Conservation (phyloP, 2,888 invertebrate species). For the Rhimphoctona megacephalus region DNA sequence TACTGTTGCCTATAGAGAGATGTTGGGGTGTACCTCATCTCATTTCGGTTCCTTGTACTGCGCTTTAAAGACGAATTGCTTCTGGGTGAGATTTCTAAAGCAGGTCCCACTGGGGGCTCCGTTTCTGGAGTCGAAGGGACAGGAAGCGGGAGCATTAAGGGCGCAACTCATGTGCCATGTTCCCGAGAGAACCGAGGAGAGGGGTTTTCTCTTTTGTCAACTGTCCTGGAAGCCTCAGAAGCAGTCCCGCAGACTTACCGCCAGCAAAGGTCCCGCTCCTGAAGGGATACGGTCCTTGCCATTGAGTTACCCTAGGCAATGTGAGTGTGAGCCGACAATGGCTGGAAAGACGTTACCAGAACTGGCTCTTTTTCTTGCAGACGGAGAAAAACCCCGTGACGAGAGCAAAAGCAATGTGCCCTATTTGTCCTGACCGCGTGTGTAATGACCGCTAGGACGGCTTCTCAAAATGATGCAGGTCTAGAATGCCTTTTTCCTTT, state of each 20-base stretch:
- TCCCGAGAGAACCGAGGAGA: background rate
- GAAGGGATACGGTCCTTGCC: slow-evolving; percentile 49
- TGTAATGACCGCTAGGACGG: background rate
- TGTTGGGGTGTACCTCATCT: slow-evolving; percentile 30
- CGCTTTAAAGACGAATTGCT: slow-evolving; percentile 81
- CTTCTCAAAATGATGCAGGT: background rate
- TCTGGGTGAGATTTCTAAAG: slow-evolving; percentile 80
- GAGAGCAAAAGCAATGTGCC: slow-evolving; percentile 32
- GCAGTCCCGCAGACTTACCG: background rate
- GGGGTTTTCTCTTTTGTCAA: slow-evolving; percentile 63
- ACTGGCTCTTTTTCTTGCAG: slow-evolving; percentile 6
- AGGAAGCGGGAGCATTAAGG: slow-evolving; percentile 73
- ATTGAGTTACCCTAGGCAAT: slow-evolving; percentile 56
- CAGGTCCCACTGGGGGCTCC: slow-evolving; percentile 73
- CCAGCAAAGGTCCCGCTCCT: slow-evolving; percentile 22
- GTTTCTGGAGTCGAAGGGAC: slow-evolving; percentile 30
- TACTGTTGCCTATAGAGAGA: slow-evolving; percentile 72
- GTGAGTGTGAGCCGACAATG: slow-evolving; percentile 49
- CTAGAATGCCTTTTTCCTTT: background rate
- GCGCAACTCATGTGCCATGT: slow-evolving; percentile 28
- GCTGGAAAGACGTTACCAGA: slow-evolving; percentile 51
- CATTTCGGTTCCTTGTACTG: slow-evolving; percentile 37
- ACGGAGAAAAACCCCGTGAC: slow-evolving; percentile 7
- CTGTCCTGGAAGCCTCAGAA: slow-evolving; percentile 42
- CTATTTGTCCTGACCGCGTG: slow-evolving; percentile 35